These are phyloP conservation scores for Metalampra italica DNA, from an alignment of 2,888 invertebrate genomes.

Conservation along the genomic window DNA sequence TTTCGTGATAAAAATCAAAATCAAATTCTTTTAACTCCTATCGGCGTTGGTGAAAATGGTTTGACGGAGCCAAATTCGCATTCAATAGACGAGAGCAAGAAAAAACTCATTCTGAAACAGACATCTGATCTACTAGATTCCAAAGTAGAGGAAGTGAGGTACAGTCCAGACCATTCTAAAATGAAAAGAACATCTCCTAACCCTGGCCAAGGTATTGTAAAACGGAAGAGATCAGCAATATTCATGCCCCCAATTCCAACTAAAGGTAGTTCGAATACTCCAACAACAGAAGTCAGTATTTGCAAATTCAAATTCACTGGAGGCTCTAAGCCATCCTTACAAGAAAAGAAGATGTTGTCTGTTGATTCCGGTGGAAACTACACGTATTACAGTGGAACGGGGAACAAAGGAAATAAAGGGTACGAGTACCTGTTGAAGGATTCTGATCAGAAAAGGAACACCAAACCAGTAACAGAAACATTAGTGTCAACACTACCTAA, in stretches of 20 bases:
- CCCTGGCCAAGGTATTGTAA: conserved; percentile 67
- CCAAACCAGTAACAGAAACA: conserved; percentile 27
- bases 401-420: conserved; percentile 88
- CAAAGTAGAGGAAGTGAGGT: conserved; percentile 49
- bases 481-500: conserved; percentile 33
- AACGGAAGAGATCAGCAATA: conserved; percentile 89
- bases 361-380: conserved; percentile 94
- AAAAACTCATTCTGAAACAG: conserved; percentile 66
- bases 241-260: conserved; percentile 90
- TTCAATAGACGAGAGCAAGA: conserved; percentile 62
- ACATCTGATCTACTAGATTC: conserved; percentile 69
- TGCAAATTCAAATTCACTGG: conserved; percentile 97
- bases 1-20: conserved; percentile 53
- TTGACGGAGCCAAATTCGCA: conserved; percentile 45
- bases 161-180: conserved; percentile 53
- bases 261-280: conserved; percentile 84
- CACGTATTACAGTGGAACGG: conserved; percentile 91
- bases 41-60: conserved; percentile 43
- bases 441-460: conserved; percentile 73
- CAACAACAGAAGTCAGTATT: conserved; percentile 91
- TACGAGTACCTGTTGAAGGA: conserved; percentile 89
- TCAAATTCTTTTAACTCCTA: conserved; percentile 46
- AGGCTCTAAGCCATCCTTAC: conserved; percentile 91
- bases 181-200: conserved; percentile 68
- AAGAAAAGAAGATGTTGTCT: conserved; percentile 95